phyloP scores from a whole-genome alignment of 92 coral and sea anemone genomes.

The Epizoanthus rinbou region DNA sequence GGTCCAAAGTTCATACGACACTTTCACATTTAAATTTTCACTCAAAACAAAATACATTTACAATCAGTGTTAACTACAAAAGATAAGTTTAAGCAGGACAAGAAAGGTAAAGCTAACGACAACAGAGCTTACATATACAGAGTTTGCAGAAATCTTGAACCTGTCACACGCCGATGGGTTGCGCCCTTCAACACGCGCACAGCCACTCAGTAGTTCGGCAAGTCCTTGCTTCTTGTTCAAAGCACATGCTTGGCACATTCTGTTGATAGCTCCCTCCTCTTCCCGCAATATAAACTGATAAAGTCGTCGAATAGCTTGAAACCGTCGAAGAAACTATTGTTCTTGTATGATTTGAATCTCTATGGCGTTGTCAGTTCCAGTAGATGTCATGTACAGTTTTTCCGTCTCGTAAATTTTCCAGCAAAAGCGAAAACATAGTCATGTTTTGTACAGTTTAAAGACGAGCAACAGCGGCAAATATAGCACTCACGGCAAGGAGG shows the following conservation, averaged over 20 bases:
- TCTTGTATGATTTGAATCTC: background rate
- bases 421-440: background rate
- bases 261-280: background rate
- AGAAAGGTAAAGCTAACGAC: background rate
- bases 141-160: constrained; percentile 40
- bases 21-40: background rate
- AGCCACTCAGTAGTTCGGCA: constrained; percentile 8
- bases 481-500: constrained; percentile 30
- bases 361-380: constrained; percentile 26
- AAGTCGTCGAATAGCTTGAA: constrained; percentile 1
- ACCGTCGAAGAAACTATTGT: constrained; percentile 1
- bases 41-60: background rate
- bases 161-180: constrained; percentile 17
- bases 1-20: constrained; percentile 6
- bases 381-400: background rate
- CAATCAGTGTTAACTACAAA: background rate
- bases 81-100: constrained; percentile 3
- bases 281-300: constrained; percentile 28
- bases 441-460: constrained; percentile 4
- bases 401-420: background rate
- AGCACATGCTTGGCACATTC: background rate
- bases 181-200: constrained; percentile 43
- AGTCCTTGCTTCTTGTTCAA: background rate
- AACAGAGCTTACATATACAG: constrained; percentile 23
- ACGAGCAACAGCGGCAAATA: constrained; percentile 35